Evolutionary conservation across 1,140 invertebrate genomes (phyloP).

Genomic region (Phortica variegata): DNA sequence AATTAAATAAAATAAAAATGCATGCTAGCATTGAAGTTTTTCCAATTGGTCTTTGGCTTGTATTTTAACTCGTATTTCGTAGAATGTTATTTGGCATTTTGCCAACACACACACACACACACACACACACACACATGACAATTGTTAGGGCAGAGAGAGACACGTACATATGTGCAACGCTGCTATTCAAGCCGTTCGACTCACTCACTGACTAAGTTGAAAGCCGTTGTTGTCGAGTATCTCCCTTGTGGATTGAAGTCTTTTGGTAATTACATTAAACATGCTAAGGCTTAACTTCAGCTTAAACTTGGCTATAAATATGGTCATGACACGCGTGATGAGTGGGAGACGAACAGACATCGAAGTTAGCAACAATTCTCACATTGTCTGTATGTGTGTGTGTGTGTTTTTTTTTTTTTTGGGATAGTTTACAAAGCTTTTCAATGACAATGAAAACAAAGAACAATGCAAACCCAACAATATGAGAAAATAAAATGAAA

Average conservation of each 20-base stretch:
- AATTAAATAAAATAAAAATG: too few species aligned
- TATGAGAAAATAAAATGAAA: too few species aligned
- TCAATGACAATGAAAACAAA: background rate
- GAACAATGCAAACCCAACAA: background rate
- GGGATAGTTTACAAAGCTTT: background rate
- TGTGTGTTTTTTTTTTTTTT: slow-evolving; percentile 8
- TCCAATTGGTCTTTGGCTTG: slow-evolving; percentile 46
- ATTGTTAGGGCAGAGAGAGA: too few species aligned
- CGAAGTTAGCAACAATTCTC: slow-evolving; percentile 51
- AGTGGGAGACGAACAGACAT: too few species aligned
- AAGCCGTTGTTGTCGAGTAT: too few species aligned
- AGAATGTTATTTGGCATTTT: slow-evolving; percentile 48
- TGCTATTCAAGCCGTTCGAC: too few species aligned
- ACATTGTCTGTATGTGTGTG: too few species aligned
- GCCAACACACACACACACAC: slow-evolving; percentile 17
- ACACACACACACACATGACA: slow-evolving; percentile 7
- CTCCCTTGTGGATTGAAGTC: slow-evolving; percentile 45
- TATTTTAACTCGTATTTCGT: slow-evolving; percentile 52
- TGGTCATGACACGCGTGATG: too few species aligned
- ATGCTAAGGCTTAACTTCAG: slow-evolving; percentile 31
- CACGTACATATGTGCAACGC: too few species aligned
- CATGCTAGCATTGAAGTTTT: slow-evolving; percentile 36
- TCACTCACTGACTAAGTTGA: too few species aligned
- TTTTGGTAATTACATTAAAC: slow-evolving; percentile 54
- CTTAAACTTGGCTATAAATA: slow-evolving; percentile 1